Conservation (phyloP, 2,797 vertebrate genomes). For the Brachyalestes nurse region DNA sequence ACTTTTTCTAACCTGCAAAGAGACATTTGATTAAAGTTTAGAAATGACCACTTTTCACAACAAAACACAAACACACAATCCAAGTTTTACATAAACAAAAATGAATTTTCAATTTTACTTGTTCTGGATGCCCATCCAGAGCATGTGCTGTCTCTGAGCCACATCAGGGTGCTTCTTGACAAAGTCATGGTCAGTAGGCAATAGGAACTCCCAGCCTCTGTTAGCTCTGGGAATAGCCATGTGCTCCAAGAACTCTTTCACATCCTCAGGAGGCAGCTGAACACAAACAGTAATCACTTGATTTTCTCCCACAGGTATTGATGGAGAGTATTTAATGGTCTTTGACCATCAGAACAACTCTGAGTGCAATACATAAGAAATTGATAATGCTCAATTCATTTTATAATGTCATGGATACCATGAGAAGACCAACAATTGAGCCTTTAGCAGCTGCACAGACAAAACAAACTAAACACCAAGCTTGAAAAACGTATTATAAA, state of each 20-base stretch:
- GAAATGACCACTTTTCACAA: neutral
- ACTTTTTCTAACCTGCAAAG: conserved; percentile 93
- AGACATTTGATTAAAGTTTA: neutral
- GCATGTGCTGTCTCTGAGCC: conserved; percentile 95
- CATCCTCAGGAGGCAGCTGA: conserved; percentile 96
- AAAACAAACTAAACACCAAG: too few relatives aligned
- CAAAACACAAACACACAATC: neutral
- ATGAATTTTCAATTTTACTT: conserved; percentile 80
- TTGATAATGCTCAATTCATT: too few relatives aligned
- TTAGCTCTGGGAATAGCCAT: conserved; percentile 90
- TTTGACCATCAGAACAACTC: neutral
- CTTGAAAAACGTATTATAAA: too few relatives aligned
- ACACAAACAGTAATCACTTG: neutral
- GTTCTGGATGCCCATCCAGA: conserved; percentile 97
- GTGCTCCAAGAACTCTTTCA: conserved; percentile 98
- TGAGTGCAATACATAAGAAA: neutral
- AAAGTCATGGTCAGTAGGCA: conserved; percentile 90
- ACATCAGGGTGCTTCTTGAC: conserved; percentile 95
- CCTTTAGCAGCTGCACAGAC: too few relatives aligned
- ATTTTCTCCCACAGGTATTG: too few relatives aligned
- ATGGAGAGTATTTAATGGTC: too few relatives aligned
- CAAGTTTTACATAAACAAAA: neutral
- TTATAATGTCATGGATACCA: too few relatives aligned
- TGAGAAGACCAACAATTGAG: too few relatives aligned
- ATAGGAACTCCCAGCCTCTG: conserved; percentile 95